Evolutionary conservation across 2,888 invertebrate species (phyloP).

Genomic region (Brenthis daphne): DNA sequence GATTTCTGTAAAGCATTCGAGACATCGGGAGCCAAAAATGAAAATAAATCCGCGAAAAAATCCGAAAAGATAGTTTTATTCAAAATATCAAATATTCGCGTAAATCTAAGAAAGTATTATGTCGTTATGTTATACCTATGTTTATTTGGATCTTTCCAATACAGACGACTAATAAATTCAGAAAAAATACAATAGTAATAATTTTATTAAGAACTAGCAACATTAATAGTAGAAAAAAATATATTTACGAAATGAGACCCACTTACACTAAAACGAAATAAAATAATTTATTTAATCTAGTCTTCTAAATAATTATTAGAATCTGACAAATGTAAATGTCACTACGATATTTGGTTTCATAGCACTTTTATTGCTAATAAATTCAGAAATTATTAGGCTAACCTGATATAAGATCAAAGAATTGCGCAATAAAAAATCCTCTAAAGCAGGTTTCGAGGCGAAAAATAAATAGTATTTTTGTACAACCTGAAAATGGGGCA

Average conservation of each 20-base stretch:
- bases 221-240: neutral
- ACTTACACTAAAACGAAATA: neutral
- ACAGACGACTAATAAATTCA: no score
- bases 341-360: slow-evolving; percentile 17
- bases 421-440: slow-evolving; percentile 31
- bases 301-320: neutral
- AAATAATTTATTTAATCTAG: neutral
- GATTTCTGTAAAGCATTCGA: no score
- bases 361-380: slow-evolving; percentile 29
- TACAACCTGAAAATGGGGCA: slow-evolving; percentile 38
- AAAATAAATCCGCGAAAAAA: no score
- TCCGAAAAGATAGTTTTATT: no score
- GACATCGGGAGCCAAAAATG: no score
- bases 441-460: slow-evolving; percentile 26
- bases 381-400: slow-evolving; percentile 27
- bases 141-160: no score
- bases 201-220: no score
- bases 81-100: no score
- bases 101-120: no score
- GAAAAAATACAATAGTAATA: no score
- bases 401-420: slow-evolving; percentile 28
- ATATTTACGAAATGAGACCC: neutral
- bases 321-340: slow-evolving; percentile 22
- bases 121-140: no score
- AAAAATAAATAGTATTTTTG: slow-evolving; percentile 32